These are phyloP conservation scores for Cyclopterus lumpus DNA, from an alignment of 2,797 vertebrate genomes.

Conservation along the genomic window DNA sequence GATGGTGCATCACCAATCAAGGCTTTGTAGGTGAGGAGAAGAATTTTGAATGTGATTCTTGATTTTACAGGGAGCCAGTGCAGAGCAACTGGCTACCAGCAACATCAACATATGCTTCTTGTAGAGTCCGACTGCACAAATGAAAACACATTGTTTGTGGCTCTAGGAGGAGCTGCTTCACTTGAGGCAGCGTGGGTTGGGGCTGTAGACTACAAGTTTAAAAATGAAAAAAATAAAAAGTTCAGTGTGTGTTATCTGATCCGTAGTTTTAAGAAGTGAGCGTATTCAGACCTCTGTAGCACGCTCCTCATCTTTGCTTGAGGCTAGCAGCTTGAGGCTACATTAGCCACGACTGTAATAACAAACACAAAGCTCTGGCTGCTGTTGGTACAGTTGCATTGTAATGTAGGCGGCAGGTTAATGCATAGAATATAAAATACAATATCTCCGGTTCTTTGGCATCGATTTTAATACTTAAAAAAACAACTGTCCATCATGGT, in stretches of 20 bases:
- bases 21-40: too few relatives aligned
- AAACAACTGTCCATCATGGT: not conserved
- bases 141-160: not conserved
- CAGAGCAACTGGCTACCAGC: too few relatives aligned
- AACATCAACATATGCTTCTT: not conserved
- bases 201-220: not conserved
- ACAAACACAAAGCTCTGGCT: not conserved
- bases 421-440: not conserved
- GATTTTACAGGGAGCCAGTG: too few relatives aligned
- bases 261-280: not conserved
- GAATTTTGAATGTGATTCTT: too few relatives aligned
- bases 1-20: too few relatives aligned
- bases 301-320: not conserved
- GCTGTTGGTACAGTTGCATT: not conserved
- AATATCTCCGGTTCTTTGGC: not conserved
- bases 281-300: not conserved
- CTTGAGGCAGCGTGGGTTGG: not conserved
- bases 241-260: not conserved
- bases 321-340: not conserved
- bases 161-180: not conserved
- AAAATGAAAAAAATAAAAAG: not conserved
- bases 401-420: not conserved
- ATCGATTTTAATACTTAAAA: not conserved
- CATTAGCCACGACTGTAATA: not conserved
- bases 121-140: not conserved